Percentiles rank a stretch among this genome's conserved stretches.
phyloP scores from a whole-genome alignment of 2,797 vertebrate species.

The Cossypha heuglini region DNA sequence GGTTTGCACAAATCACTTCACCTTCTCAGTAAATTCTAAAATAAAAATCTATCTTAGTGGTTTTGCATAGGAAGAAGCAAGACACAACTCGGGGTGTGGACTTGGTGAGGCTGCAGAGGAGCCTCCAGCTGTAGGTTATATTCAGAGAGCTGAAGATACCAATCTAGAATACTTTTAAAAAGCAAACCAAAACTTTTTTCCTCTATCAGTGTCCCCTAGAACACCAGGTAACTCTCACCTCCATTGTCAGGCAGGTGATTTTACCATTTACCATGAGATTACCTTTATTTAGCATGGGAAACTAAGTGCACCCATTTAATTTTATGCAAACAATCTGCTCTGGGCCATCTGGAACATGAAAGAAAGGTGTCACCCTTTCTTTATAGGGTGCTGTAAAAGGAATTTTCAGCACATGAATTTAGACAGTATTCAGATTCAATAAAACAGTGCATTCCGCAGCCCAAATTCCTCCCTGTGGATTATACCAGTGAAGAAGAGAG shows the following conservation, averaged over 20 bases:
- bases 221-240: not conserved
- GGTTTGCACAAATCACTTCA: not conserved
- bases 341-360: not conserved
- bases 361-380: not conserved
- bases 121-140: constrained; percentile 8
- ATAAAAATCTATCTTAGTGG: not conserved
- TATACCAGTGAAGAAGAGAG: not conserved
- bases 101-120: not conserved
- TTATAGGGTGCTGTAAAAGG: not conserved
- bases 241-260: not conserved
- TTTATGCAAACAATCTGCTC: not conserved
- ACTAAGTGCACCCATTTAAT: not conserved
- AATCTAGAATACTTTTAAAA: constrained; percentile 46
- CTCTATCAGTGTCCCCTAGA: not conserved
- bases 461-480: not conserved
- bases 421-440: not conserved
- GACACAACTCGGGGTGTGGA: not conserved
- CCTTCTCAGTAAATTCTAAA: not conserved
- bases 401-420: not conserved
- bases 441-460: not conserved
- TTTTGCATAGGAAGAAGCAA: not conserved
- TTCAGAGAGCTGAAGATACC: constrained; percentile 43
- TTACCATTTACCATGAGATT: not conserved
- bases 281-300: constrained; percentile 3
- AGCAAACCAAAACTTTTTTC: constrained; percentile 13